phyloP scores from a whole-genome alignment of 1,140 invertebrate genomes.

The Drosophila yakuba region DNA sequence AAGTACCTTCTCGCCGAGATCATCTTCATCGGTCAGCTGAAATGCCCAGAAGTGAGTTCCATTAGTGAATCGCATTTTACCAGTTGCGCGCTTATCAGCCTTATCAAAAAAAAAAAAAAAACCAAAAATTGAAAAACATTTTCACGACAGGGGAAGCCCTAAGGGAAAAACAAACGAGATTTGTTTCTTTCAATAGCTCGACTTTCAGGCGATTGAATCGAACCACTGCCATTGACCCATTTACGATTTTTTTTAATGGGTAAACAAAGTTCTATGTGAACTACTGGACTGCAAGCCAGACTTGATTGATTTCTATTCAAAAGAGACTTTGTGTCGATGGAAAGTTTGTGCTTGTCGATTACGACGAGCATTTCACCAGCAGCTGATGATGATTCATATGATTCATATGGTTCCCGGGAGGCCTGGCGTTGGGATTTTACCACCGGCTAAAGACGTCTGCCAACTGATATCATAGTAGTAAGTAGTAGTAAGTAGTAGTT shows the following conservation, averaged over 20 bases:
- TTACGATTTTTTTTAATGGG: background rate
- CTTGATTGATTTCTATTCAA: background rate
- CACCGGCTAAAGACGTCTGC: background rate
- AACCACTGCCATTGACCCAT: conserved; percentile 10
- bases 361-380: background rate
- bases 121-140: background rate
- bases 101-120: background rate
- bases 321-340: background rate
- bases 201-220: conserved; percentile 31
- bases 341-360: conserved; percentile 3
- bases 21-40: conserved; percentile 13
- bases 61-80: background rate
- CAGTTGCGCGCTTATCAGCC: background rate
- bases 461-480: background rate
- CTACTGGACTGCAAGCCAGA: background rate
- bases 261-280: background rate
- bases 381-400: background rate
- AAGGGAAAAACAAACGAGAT: background rate
- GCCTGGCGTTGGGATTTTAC: background rate
- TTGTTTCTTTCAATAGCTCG: conserved; percentile 2
- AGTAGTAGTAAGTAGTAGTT: background rate
- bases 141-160: background rate
- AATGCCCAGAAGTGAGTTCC: background rate
- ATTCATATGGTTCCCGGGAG: background rate
- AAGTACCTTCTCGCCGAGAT: conserved; percentile 7